Evolutionary conservation across 2,888 invertebrate species (phyloP).

Genomic region (Urechis unicinctus): DNA sequence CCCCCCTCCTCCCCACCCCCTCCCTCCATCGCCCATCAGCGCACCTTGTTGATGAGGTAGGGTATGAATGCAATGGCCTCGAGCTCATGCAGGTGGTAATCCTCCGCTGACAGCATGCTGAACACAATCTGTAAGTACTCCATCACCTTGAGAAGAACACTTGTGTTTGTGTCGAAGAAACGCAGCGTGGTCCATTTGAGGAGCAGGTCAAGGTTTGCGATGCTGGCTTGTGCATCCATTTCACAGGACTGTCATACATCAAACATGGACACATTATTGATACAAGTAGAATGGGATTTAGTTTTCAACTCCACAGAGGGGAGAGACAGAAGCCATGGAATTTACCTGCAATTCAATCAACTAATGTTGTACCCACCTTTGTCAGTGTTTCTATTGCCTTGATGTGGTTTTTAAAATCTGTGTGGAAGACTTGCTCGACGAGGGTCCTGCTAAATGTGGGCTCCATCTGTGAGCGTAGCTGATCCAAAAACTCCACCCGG

Average conservation of each 20-base stretch:
- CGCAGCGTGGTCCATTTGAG: constrained; percentile 93
- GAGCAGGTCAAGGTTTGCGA: constrained; percentile 87
- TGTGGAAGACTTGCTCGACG: constrained; percentile 86
- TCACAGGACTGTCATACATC: constrained; percentile 4
- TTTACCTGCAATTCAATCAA: too few species aligned
- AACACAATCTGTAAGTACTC: constrained; percentile 85
- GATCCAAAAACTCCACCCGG: constrained; percentile 85
- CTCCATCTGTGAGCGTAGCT: constrained; percentile 85
- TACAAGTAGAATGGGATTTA: too few species aligned
- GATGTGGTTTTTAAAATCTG: constrained; percentile 87
- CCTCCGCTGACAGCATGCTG: constrained; percentile 66
- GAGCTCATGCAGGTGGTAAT: constrained; percentile 80
- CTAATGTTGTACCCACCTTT: constrained; percentile 25
- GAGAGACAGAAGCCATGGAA: too few species aligned
- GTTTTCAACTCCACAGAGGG: too few species aligned
- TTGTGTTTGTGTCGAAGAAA: constrained; percentile 98
- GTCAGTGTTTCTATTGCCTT: constrained; percentile 84
- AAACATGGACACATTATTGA: background rate
- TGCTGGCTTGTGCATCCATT: constrained; percentile 60
- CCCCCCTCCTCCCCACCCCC: too few species aligned
- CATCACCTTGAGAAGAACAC: constrained; percentile 88
- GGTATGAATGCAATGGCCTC: constrained; percentile 93
- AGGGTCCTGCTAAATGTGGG: constrained; percentile 83
- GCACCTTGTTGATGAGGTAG: constrained; percentile 83
- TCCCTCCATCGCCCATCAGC: too few species aligned